Base-by-base conservation (phyloP, 2,113 vertebrate species). In the Hemicordylus capensis region DNA sequence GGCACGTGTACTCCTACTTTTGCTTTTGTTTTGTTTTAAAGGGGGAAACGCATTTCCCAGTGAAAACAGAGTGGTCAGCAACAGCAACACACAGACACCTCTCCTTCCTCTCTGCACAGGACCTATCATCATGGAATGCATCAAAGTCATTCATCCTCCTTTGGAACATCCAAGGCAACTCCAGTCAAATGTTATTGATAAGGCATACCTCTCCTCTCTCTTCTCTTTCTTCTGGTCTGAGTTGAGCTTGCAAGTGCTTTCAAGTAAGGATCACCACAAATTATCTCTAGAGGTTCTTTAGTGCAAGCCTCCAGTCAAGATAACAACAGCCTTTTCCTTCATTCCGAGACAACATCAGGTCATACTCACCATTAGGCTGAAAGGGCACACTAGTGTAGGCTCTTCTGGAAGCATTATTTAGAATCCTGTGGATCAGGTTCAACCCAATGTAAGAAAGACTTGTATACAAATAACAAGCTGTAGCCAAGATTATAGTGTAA, bases 371-470 rank as follows among this genome's bases (percentile, higher is more conserved):
- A 1, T 98, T 96, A 46, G 87, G 95, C 89, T 98, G 98, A 89
- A 98, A 97, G 48, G 98, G 98, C 74, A 97, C 97, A 3, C 95
- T 96, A 14, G 97, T 96, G 92, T 98, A 97, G 67, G 93, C 93
- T 24, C 92, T 85, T 73, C 28, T 98, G 96, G 97, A 99, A 91
- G 96, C 90, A 39, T 89, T 39, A 88, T 97, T 97, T 82, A 99
- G 96, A 22, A 98, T 87, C 79, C 98, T 98, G 83, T 97, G 98
- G 89, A 99, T 97, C 61, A 98, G 72, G 69, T 99, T 96, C 80
- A 98, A 93, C 0, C 97, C 96, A 93, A 99, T 97, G 92, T 97
- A 98, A 84, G 98, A 97, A 34, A 99, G 97, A 90, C 98, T 98
- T 72, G 98, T 98, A 93, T 97, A 97, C n/a, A 96, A n/a, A 20